phyloP scores from a whole-genome alignment of 1,140 invertebrate genomes.

The Araneus ventricosus region DNA sequence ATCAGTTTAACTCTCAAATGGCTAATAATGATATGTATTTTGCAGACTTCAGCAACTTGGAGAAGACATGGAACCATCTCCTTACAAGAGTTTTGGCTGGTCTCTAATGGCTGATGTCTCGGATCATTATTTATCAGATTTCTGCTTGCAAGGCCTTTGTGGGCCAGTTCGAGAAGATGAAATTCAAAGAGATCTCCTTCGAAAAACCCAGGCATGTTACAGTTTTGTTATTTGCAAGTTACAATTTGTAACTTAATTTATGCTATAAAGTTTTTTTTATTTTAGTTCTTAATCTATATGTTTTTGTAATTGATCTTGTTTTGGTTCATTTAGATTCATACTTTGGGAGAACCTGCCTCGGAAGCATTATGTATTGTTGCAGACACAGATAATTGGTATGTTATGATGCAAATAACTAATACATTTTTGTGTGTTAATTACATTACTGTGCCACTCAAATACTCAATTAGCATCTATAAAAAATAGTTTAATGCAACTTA shows the following conservation, averaged over 20 bases:
- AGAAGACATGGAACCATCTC: constrained; percentile 23
- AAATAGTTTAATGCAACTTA: no score
- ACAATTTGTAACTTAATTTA: not conserved
- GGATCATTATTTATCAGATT: constrained; percentile 88
- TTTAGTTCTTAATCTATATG: not conserved
- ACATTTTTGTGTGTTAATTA: no score
- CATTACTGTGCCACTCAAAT: no score
- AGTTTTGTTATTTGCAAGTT: not conserved
- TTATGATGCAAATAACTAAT: constrained; percentile 61
- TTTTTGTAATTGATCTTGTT: not conserved
- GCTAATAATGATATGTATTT: not conserved
- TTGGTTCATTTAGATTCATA: constrained; percentile 78
- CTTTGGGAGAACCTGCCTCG: constrained; percentile 85
- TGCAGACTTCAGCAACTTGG: constrained; percentile 40
- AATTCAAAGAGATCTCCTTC: constrained; percentile 80
- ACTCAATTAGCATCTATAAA: no score
- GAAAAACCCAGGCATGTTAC: constrained; percentile 81
- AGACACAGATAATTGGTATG: constrained; percentile 90
- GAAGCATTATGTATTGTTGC: constrained; percentile 91
- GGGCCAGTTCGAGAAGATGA: constrained; percentile 80
- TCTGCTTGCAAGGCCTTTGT: constrained; percentile 85
- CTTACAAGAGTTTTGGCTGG: constrained; percentile 79
- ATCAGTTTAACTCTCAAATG: no score
- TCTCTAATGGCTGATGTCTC: constrained; percentile 85
- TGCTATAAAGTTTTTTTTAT: not conserved